Base-by-base conservation (phyloP, 53 echinoderm and acorn worm genomes). In the Paracentrotus lividus region DNA sequence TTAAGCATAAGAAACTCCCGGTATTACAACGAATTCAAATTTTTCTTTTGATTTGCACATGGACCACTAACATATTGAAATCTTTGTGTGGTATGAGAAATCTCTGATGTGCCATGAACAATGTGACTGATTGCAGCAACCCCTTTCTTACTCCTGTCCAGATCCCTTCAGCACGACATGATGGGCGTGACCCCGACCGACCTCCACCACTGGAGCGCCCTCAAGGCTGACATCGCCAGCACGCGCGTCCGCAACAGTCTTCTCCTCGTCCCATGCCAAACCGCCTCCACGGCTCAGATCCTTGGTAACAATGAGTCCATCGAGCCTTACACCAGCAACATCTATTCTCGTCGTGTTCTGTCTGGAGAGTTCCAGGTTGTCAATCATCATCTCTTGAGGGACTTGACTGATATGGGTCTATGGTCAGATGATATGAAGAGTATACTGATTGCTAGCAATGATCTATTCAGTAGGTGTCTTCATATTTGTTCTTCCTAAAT, bases 351-450 rank as follows among this genome's bases (percentile, higher is more conserved):
- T 6, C 95, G 97, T 51, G 99, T 98, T 21, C 95, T 98, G 24
- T 98, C 99, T 0, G 99, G 97, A 29, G 99, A 98, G 81, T 98
- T 98, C 94, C 98, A 98, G 96, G 92, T 98, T 61, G 99, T 98
- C 58, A 98, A 98, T 77, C 97, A 97, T n/a, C 99, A 98, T 94
- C 94, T 98, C 13, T 88, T 98, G 20, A 96, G 97, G 67, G 99
- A 98, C 78, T 89, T 98, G 89, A 98, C 99, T 2, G 97, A 97
- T 49, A 88, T 88, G 57, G 99, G 99, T 12, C 85, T 98, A 44
- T 98, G 99, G 99, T 88, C 90, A 18, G 97, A 97, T 81, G 99
- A 96, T 0, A 98, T 97, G 97, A 98, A 98, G 96, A 98, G 96
- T 86, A 92, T 78, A 81, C 95, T 98, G 5, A 98, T 98, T 86